These are phyloP conservation scores for Tiliacea citrago DNA, from an alignment of 2,888 invertebrate genomes.

Conservation along the genomic window DNA sequence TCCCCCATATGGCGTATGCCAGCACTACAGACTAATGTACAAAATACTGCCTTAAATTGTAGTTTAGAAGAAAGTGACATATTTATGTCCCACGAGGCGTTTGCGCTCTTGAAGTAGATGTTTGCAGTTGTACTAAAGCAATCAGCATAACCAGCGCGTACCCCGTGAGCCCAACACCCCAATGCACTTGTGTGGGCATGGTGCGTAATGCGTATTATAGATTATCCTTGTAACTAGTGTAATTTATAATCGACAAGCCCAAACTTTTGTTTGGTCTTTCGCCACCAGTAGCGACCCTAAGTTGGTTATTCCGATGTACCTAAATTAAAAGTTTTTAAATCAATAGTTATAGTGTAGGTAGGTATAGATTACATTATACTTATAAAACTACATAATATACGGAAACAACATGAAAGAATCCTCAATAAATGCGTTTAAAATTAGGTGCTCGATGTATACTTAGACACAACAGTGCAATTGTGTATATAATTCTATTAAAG, in stretches of 20 bases:
- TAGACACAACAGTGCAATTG: conserved; percentile 80
- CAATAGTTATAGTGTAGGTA: conserved; percentile 21
- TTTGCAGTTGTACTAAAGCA: neutral
- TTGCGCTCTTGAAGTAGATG: neutral
- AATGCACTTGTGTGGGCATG: neutral
- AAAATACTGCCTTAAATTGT: conserved; percentile 54
- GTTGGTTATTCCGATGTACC: conserved; percentile 17
- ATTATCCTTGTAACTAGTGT: neutral
- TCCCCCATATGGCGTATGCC: too few species aligned
- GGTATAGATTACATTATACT: conserved; percentile 20
- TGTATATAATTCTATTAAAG: conserved; percentile 74
- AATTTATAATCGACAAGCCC: conserved; percentile 1
- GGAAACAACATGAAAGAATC: conserved; percentile 45
- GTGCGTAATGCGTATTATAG: neutral
- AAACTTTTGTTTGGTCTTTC: conserved; percentile 6
- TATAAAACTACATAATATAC: conserved; percentile 27
- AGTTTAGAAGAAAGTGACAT: conserved; percentile 23
- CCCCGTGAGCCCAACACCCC: neutral
- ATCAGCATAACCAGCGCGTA: neutral
- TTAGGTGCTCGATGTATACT: conserved; percentile 82
- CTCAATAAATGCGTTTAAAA: conserved; percentile 63
- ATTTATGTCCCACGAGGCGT: neutral
- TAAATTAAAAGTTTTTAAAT: conserved; percentile 14
- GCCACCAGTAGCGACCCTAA: conserved; percentile 23
- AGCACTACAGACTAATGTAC: conserved; percentile 35